Conservation (phyloP, 1,140 invertebrate genomes). For the Colletes latitarsis region DNA sequence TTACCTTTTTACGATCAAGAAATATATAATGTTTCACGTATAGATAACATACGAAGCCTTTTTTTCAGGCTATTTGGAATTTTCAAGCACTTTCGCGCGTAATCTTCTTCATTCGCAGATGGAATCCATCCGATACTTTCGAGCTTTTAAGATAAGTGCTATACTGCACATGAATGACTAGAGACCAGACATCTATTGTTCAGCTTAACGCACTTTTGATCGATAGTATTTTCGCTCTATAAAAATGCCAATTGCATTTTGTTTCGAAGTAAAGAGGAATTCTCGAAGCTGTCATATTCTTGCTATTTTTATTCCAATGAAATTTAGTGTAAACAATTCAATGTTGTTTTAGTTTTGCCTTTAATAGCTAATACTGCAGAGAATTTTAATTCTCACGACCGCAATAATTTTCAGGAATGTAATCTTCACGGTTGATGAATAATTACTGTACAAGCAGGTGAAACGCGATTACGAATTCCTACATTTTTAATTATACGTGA, state of each 20-base stretch:
- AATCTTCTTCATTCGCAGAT: constrained; percentile 60
- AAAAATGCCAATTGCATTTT: background rate
- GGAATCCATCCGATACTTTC: constrained; percentile 50
- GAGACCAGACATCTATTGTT: constrained; percentile 18
- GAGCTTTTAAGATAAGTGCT: constrained; percentile 65
- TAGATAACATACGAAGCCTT: constrained; percentile 29
- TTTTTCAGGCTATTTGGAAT: constrained; percentile 31
- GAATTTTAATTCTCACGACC: too few relatives aligned
- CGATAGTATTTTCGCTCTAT: background rate
- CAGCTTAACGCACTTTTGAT: constrained; percentile 24
- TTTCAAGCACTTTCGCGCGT: constrained; percentile 41
- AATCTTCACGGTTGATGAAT: too few relatives aligned
- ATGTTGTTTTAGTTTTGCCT: too few relatives aligned
- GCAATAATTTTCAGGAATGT: too few relatives aligned
- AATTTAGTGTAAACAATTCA: too few relatives aligned
- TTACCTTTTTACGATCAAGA: background rate
- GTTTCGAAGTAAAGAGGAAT: too few relatives aligned
- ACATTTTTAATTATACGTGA: constrained; percentile 10
- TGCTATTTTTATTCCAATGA: too few relatives aligned
- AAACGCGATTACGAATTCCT: too few relatives aligned
- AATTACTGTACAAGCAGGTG: too few relatives aligned
- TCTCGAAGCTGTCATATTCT: too few relatives aligned
- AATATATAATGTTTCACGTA: constrained; percentile 17
- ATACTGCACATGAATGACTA: constrained; percentile 43
- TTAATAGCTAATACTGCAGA: too few relatives aligned